Base-by-base conservation (phyloP, 2,888 invertebrate genomes). In the Cistogaster globosa region DNA sequence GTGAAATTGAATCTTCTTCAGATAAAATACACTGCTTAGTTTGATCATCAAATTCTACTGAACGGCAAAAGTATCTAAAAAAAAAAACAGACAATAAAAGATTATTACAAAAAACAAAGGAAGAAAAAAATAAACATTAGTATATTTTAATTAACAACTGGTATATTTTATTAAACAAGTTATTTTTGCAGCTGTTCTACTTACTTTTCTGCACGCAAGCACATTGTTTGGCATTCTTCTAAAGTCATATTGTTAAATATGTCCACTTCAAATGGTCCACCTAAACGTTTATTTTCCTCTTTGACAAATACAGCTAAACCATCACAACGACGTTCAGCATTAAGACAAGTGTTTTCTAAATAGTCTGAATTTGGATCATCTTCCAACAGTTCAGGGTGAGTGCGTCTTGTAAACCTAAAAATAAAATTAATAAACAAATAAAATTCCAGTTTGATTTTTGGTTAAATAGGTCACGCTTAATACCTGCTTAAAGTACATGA, bases 291-390 rank as follows among this genome's bases (percentile, higher is more conserved):
- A 90, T 97, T 97, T 93, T 97, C 97, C 93, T 97, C 97, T 92
- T 97, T 97, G 45, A 97, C 96, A 90, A 97, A 97, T 11, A 97
- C 97, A 2, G 97, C 96, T 65, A 97, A 92, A 0, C 97, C 97
- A 89, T 97, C 97, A 90, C 97, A 97, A 68, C 97, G 94, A 87
- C 97, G 94, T 91, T 97, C 97, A 88, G 96, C 97, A 90, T 96
- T 97, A 14, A 98, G 93, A 91, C 98, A 98, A 65, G 97, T 97
- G 90, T 98, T 98, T 93, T 98, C 98, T 89, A 98, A 93, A 92
- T 98, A 98, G 91, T 98, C 97, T 0, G 96, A 96, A 90, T 96
- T 97, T 2, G 97, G 96, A 90, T 97, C 97, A 89, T 97, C 97
- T 91, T 96, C 96, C 65, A 97, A 93, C 14, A 97, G 93, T 89